Conservation (phyloP, 2,113 vertebrate genomes). For the Protobothrops mucrosquamatus region DNA sequence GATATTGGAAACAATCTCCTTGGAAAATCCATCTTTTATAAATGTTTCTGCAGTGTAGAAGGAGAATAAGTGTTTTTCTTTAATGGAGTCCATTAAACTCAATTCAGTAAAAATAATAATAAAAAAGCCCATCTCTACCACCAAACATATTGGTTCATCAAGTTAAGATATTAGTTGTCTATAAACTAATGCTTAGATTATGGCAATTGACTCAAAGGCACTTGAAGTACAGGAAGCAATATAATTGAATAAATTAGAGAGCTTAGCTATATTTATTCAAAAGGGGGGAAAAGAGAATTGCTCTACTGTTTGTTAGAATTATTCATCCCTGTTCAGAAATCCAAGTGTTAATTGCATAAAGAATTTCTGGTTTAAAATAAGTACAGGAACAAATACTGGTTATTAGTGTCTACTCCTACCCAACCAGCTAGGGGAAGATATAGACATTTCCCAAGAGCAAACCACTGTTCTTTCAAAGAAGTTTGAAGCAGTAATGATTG, state of each 20-base stretch:
- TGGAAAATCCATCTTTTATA: neutral
- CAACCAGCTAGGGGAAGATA: neutral
- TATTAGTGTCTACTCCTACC: neutral
- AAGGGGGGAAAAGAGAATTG: neutral
- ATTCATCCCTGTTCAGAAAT: neutral
- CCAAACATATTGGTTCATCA: neutral
- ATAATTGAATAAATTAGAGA: neutral
- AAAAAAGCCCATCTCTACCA: neutral
- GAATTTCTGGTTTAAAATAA: neutral
- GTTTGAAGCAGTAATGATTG: neutral
- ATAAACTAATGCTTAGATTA: neutral
- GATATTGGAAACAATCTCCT: neutral
- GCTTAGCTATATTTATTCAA: neutral
- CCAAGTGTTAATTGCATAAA: neutral
- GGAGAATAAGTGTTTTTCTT: neutral
- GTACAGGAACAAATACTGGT: neutral
- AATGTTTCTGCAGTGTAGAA: neutral
- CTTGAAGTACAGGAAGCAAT: neutral
- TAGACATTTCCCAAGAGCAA: neutral
- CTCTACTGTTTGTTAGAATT: neutral
- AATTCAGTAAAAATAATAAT: neutral
- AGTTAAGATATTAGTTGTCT: neutral
- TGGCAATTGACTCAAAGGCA: neutral
- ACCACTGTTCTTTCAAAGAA: neutral
- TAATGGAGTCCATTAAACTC: neutral